phyloP scores from a whole-genome alignment of 2,113 vertebrate species.

The Isurus oxyrinchus region DNA sequence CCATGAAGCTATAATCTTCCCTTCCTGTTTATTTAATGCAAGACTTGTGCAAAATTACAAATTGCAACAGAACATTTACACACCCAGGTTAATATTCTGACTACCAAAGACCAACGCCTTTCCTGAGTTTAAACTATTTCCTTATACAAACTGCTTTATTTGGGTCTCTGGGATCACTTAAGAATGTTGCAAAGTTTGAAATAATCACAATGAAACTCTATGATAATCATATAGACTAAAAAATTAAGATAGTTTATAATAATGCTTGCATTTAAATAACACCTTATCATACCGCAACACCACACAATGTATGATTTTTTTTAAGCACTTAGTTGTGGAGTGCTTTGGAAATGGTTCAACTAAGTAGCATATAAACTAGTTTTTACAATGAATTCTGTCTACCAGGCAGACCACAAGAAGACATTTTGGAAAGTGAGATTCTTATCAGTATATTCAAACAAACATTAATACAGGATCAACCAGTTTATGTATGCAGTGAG shows the following conservation, averaged over 20 bases:
- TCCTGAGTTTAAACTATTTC: not conserved
- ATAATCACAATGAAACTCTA: not conserved
- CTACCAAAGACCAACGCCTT: not conserved
- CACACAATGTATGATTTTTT: not conserved
- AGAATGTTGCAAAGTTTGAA: not conserved
- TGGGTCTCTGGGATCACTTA: not conserved
- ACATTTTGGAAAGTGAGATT: not conserved
- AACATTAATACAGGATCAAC: not conserved
- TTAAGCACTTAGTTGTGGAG: not conserved
- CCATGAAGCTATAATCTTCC: not conserved
- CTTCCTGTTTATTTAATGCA: not conserved
- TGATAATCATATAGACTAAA: not conserved
- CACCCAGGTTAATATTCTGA: not conserved
- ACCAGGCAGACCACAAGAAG: not conserved
- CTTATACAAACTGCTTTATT: not conserved
- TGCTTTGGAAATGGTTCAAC: not conserved
- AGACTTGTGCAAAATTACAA: not conserved
- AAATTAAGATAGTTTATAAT: not conserved
- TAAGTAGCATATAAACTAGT: not conserved
- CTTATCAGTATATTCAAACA: not conserved
- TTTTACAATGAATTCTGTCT: not conserved
- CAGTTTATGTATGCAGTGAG: not conserved
- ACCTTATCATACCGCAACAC: not conserved
- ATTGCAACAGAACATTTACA: not conserved
- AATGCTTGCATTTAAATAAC: not conserved